Base-by-base conservation (phyloP, 2,113 vertebrate genomes). In the Ondatra zibethicus region DNA sequence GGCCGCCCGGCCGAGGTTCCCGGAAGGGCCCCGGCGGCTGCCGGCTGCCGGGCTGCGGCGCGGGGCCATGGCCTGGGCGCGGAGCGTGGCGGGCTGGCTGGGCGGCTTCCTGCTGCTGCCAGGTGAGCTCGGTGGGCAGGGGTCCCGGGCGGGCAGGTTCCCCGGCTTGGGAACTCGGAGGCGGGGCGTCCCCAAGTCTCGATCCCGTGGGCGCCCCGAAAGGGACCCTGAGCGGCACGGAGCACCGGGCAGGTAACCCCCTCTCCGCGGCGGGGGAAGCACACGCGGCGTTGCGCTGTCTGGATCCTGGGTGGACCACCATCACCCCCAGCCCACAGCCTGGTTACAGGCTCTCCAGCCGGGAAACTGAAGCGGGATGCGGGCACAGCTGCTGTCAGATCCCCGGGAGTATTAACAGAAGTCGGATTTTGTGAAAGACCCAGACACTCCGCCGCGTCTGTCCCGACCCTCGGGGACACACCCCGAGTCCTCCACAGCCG, bases 41-140 rank as follows among this genome's bases (percentile, higher is more conserved):
- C 45, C 39, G 58, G 72, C 88, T 27, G 36, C 45, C 17, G 88
- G 55, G 61, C 52, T 21, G 23, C 72, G 33, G 9, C 9, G 23
- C 27, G 9, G 78, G 66, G 73, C 75, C 68, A 96, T 98, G 98
- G 96, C 36, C 36, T 27, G 68, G 87, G 36, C 55, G 58, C 52
- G 89, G 93, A 75, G 7, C 77, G 0, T 94, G 4, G 8, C 19
- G 88, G 72, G 42, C 88, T 96, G 12, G 97, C 94, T 98, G 96
- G 92, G 78, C 72, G 23, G 90, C 88, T 97, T 94, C 75, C 89
- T 98, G n/a, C 88, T 98, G 85, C 25, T 81, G 91, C 72, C 97
- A 96, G 98, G 98, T 98, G 94, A 98, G 97, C 36, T 17, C 31
- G 1, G 42, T 86, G 58, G 45, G 68, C 8, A 39, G 72, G 45